phyloP scores from a whole-genome alignment of 2,888 invertebrate species.

The Drosophila setosimentum region DNA sequence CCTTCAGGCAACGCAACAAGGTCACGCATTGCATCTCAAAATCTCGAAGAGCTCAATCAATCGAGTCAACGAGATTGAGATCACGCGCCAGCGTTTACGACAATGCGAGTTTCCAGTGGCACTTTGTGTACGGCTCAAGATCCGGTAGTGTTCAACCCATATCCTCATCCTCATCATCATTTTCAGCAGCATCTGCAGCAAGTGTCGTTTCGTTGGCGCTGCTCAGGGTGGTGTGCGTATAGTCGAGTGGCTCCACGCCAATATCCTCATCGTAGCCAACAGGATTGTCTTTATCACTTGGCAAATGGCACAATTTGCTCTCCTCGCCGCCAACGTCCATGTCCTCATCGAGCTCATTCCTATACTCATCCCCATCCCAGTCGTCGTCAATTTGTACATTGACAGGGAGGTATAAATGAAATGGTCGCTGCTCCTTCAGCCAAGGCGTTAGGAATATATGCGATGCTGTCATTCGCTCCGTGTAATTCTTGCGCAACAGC shows the following conservation, averaged over 20 bases:
- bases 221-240: conserved; percentile 67
- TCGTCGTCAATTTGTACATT: conserved; percentile 78
- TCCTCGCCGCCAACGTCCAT: conserved; percentile 37
- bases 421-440: conserved; percentile 80
- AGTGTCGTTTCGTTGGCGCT: conserved; percentile 6
- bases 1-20: conserved; percentile 1
- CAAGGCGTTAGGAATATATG: conserved; percentile 82
- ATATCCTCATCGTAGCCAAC: conserved; percentile 64
- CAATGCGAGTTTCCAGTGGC: conserved; percentile 52
- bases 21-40: conserved; percentile 24
- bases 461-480: conserved; percentile 80
- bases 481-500: conserved; percentile 79
- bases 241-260: conserved; percentile 72
- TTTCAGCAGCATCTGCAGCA: not conserved
- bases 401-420: conserved; percentile 80
- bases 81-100: conserved; percentile 66
- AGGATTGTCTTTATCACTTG: conserved; percentile 45
- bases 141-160: conserved; percentile 65
- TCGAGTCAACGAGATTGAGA: conserved; percentile 27
- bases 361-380: conserved; percentile 63
- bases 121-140: conserved; percentile 16
- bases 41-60: conserved; percentile 23
- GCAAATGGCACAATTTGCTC: conserved; percentile 39
- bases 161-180: conserved; percentile 60
- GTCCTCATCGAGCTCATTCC: conserved; percentile 40